Percentiles rank a stretch among this genome's conserved stretches.
Conservation (phyloP, 1,140 invertebrate genomes). For the Macrotrachela quadricornifera region DNA sequence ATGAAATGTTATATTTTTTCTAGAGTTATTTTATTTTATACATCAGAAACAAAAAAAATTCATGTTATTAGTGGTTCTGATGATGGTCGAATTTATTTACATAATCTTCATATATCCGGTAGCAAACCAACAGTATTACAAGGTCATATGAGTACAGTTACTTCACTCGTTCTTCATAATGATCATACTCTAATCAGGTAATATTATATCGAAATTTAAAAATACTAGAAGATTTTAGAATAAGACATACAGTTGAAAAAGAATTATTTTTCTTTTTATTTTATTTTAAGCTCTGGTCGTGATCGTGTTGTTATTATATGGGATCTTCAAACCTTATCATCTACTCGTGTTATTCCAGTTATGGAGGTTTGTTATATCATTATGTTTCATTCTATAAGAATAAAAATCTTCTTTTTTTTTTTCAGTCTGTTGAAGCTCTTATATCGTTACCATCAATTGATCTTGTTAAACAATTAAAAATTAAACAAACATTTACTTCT, state of each 20-base stretch:
- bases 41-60: constrained; percentile 12
- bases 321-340: constrained; percentile 39
- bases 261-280: too few relatives aligned
- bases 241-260: too few relatives aligned
- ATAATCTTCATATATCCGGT: constrained; percentile 43
- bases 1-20: constrained; percentile 39
- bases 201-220: background rate
- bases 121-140: constrained; percentile 34
- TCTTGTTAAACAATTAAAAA: background rate
- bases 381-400: background rate
- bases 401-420: constrained; percentile 4
- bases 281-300: constrained; percentile 45
- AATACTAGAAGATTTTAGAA: too few relatives aligned
- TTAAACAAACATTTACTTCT: background rate
- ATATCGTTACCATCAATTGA: background rate
- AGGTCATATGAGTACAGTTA: constrained; percentile 65
- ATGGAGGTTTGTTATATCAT: constrained; percentile 40
- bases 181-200: background rate
- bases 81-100: constrained; percentile 53
- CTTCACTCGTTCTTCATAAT: constrained; percentile 36
- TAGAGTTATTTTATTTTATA: constrained; percentile 42
- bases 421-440: background rate
- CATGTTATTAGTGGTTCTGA: constrained; percentile 51
- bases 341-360: constrained; percentile 48
- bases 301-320: constrained; percentile 78